phyloP scores from a whole-genome alignment of 2,888 invertebrate species.

The Helicoverpa assulta region DNA sequence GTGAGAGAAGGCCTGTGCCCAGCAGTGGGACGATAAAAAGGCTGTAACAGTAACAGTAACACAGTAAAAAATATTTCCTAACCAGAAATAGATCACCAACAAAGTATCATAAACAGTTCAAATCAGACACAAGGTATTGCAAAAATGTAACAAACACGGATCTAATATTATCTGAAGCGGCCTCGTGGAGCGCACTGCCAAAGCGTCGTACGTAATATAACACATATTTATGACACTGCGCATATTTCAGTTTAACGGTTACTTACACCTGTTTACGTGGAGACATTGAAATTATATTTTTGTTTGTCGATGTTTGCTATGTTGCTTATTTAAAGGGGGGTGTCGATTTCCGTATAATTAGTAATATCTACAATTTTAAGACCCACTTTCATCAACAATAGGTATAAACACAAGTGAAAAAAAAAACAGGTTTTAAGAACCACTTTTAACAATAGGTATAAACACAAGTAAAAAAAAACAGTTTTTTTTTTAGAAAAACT shows the following conservation, averaged over 20 bases:
- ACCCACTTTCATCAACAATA: no score
- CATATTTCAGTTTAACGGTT: constrained; percentile 53
- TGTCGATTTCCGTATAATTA: no score
- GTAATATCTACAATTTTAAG: no score
- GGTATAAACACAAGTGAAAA: no score
- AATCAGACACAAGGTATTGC: constrained; percentile 15
- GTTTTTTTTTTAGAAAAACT: no score
- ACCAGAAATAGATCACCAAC: not conserved
- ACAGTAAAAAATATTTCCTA: not conserved
- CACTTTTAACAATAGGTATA: no score
- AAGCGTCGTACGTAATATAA: constrained; percentile 40
- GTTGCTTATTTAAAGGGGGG: not conserved
- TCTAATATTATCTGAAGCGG: constrained; percentile 56
- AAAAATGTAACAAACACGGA: constrained; percentile 40
- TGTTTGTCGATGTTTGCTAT: constrained; percentile 14
- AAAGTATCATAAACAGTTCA: constrained; percentile 8
- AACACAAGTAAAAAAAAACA: no score
- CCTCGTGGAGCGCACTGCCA: constrained; percentile 55
- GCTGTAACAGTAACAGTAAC: no score
- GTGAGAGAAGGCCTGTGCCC: no score
- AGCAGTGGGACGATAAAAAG: no score
- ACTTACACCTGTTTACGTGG: constrained; percentile 62
- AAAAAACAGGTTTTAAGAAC: no score
- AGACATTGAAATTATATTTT: constrained; percentile 51
- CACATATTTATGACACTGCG: constrained; percentile 50